phyloP scores from a whole-genome alignment of 2,113 vertebrate species.

The Zingel zingel region DNA sequence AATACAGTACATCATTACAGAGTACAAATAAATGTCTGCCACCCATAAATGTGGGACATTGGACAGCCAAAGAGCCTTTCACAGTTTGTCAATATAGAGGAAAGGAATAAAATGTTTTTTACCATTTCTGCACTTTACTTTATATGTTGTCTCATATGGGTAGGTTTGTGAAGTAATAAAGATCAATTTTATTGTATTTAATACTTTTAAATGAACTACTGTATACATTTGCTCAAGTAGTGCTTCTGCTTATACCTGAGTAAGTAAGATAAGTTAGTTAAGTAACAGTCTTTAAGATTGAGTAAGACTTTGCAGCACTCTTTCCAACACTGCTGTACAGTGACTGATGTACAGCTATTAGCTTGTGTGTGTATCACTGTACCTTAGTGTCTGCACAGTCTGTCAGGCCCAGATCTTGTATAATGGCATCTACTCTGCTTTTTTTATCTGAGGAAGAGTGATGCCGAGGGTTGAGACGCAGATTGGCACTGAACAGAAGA shows the following conservation, averaged over 20 bases:
- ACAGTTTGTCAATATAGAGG: background rate
- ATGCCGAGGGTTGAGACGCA: conserved; percentile 74
- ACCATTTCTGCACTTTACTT: background rate
- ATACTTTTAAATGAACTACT: too few relatives aligned
- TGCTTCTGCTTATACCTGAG: background rate
- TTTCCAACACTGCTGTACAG: background rate
- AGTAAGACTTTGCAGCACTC: background rate
- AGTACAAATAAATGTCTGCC: background rate
- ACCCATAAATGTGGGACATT: background rate
- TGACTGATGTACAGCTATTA: background rate
- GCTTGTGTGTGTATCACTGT: background rate
- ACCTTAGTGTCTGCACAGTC: conserved; percentile 87
- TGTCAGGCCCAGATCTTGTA: conserved; percentile 82
- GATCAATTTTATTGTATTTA: background rate
- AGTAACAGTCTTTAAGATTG: background rate
- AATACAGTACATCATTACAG: background rate
- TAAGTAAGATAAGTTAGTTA: background rate
- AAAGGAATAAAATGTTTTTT: too few relatives aligned
- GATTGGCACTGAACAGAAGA: conserved; percentile 85
- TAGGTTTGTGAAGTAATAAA: background rate
- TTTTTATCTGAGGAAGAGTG: conserved; percentile 77
- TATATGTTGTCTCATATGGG: background rate
- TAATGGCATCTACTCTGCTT: conserved; percentile 75
- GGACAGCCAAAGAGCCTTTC: background rate
- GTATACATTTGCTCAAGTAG: too few relatives aligned